phyloP scores from a whole-genome alignment of 2,797 vertebrate genomes.

The Otolemur crassicaudatus region DNA sequence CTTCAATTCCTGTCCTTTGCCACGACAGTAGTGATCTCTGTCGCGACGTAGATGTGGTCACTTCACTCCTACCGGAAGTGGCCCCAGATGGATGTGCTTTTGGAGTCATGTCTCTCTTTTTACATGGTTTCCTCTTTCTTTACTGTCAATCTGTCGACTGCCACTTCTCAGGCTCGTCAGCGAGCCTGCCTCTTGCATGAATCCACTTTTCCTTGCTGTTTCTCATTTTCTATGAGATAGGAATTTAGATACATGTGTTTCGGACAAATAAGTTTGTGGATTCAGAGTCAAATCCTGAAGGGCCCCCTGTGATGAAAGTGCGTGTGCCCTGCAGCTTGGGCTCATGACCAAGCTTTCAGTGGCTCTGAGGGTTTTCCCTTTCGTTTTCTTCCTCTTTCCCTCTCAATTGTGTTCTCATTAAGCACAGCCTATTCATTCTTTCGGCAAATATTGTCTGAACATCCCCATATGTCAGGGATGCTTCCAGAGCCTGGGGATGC shows the following conservation, averaged over 20 bases:
- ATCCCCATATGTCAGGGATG: background rate
- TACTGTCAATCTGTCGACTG: conserved; percentile 24
- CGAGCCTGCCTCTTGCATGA: background rate
- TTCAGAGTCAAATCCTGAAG: background rate
- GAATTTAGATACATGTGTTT: conserved; percentile 15
- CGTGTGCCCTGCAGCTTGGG: background rate
- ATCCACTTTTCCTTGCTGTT: background rate
- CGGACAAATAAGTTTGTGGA: background rate
- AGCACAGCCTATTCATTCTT: conserved; percentile 19
- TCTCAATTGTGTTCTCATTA: background rate
- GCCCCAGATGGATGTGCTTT: background rate
- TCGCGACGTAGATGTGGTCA: background rate
- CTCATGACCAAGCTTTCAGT: background rate
- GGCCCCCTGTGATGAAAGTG: background rate
- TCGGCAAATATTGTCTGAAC: conserved; percentile 32
- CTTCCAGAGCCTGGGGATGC: background rate
- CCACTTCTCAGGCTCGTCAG: conserved; percentile 26
- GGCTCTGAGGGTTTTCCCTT: background rate
- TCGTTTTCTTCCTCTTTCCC: background rate
- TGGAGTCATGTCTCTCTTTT: background rate
- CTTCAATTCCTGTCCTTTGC: background rate
- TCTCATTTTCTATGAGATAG: conserved; percentile 39
- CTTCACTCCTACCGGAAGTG: background rate
- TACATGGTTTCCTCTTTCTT: background rate
- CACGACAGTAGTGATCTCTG: background rate